phyloP scores from a whole-genome alignment of 2,113 vertebrate genomes.

The Bostrychus sinensis region DNA sequence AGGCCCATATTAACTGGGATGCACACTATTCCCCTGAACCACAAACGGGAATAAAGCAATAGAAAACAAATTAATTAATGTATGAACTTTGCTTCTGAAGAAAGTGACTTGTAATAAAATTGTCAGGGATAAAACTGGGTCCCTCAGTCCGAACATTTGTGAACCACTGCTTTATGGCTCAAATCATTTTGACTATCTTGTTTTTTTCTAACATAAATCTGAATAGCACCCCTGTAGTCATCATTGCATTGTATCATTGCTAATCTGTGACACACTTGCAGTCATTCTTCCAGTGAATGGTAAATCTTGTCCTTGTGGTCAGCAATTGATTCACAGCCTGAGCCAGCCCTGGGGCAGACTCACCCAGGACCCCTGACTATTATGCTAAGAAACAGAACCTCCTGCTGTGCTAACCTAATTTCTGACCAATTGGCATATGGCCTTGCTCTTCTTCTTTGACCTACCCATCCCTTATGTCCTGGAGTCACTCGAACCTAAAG shows the following conservation, averaged over 20 bases:
- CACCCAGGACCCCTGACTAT: conserved; percentile 1
- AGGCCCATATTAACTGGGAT: no score
- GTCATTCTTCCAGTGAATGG: conserved; percentile 13
- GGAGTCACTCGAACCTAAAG: conserved; percentile 51
- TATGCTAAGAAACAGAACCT: conserved; percentile 31
- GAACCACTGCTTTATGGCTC: no score
- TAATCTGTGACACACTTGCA: conserved; percentile 18
- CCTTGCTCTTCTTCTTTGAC: conserved; percentile 26
- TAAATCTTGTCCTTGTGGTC: conserved; percentile 6
- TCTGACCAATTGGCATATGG: conserved; percentile 42
- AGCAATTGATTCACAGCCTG: conserved; percentile 5
- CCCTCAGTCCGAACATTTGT: no score
- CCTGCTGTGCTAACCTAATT: conserved; percentile 31
- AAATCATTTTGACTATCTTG: no score
- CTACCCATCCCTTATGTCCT: conserved; percentile 40
- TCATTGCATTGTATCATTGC: not conserved
- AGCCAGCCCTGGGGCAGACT: not conserved
- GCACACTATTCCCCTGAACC: no score
- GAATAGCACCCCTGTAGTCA: no score
- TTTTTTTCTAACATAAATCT: no score
- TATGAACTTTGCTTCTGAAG: no score
- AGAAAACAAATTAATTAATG: no score
- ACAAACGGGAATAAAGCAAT: no score
- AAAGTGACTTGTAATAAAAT: no score
- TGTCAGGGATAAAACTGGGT: no score